These are phyloP conservation scores for Cephus pygmeus DNA, from an alignment of 2,888 invertebrate species.

Conservation along the genomic window DNA sequence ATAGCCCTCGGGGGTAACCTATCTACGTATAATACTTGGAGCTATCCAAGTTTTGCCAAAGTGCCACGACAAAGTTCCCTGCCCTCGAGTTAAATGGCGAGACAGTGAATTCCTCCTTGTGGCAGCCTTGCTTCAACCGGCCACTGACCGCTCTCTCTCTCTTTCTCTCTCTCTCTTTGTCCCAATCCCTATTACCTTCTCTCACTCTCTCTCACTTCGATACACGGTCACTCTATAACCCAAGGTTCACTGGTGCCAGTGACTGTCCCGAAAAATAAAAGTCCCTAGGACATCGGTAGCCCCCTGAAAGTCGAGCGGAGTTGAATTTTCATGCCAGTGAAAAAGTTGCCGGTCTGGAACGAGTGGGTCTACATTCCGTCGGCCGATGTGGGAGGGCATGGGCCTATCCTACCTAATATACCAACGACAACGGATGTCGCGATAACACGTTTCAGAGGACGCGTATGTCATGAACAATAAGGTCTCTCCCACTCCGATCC, in stretches of 20 bases:
- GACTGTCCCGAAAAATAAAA: background rate
- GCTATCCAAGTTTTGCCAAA: slow-evolving; percentile 3
- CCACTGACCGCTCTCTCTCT: slow-evolving; percentile 23
- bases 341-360: background rate
- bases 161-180: slow-evolving; percentile 16
- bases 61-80: background rate
- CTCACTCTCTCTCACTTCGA: background rate
- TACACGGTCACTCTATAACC: background rate
- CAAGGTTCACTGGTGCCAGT: background rate
- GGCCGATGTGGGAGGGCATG: slow-evolving; percentile 36
- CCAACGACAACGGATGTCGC: slow-evolving; percentile 49
- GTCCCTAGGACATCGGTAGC: background rate
- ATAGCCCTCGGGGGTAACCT: background rate
- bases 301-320: background rate
- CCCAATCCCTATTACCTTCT: slow-evolving; percentile 15
- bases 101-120: slow-evolving; percentile 3
- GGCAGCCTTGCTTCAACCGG: slow-evolving; percentile 6
- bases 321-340: background rate
- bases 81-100: slow-evolving; percentile 4
- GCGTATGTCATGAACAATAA: slow-evolving; percentile 39
- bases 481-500: background rate
- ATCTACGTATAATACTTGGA: background rate
- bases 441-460: slow-evolving; percentile 47
- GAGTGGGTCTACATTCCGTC: background rate
- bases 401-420: slow-evolving; percentile 38